phyloP scores from a whole-genome alignment of 2,888 invertebrate species.

The Clitarchus hookeri region DNA sequence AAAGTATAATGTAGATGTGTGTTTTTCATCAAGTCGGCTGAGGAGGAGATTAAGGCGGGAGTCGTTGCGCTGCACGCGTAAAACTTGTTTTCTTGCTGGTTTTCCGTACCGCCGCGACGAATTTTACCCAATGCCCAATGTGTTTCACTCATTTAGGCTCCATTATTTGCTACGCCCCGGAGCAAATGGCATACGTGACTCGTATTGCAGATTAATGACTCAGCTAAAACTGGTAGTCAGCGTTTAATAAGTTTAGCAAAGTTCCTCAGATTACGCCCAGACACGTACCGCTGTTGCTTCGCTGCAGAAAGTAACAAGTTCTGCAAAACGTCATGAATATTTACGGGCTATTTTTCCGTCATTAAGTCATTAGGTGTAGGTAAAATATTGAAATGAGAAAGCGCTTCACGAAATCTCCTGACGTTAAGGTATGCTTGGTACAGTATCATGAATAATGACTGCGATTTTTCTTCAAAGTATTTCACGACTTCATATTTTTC shows the following conservation, averaged over 20 bases:
- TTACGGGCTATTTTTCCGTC: not conserved
- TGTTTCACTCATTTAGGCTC: not conserved
- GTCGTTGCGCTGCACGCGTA: too few relatives aligned
- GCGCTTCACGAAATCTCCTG: not conserved
- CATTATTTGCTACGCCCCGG: not conserved
- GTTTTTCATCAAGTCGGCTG: not conserved
- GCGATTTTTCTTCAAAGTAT: not conserved
- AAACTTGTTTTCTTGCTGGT: not conserved
- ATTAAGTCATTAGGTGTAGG: not conserved
- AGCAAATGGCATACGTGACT: not conserved
- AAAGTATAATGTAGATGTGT: not conserved
- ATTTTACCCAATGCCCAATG: not conserved
- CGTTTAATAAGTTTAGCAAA: not conserved
- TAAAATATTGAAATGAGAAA: not conserved
- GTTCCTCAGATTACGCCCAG: not conserved
- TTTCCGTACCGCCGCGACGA: not conserved
- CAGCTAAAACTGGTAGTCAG: not conserved
- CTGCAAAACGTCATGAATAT: not conserved
- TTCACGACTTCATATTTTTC: not conserved
- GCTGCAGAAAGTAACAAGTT: not conserved
- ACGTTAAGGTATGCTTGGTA: not conserved
- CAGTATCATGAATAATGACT: not conserved
- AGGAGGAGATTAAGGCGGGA: not conserved
- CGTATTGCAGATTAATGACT: not conserved
- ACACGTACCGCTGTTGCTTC: not conserved